phyloP scores from a whole-genome alignment of 2,797 vertebrate genomes.

The Lepus townsendii region DNA sequence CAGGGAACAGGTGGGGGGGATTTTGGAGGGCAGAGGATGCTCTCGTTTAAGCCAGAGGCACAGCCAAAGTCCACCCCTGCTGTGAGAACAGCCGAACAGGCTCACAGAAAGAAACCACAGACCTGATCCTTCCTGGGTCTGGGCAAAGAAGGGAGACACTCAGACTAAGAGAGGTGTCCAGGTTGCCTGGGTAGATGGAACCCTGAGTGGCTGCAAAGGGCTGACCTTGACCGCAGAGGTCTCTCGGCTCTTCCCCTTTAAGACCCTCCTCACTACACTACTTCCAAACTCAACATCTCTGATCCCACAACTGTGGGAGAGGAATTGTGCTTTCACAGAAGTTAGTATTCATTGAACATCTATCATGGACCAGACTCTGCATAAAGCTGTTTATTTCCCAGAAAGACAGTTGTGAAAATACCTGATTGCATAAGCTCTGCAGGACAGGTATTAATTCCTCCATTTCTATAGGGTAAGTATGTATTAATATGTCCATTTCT shows the following conservation, averaged over 20 bases:
- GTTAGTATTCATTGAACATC: background rate
- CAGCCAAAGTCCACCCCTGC: fast-evolving
- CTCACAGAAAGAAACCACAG: background rate
- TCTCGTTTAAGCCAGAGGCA: too few relatives aligned
- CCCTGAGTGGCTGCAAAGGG: background rate
- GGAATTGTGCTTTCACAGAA: background rate
- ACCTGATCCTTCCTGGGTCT: background rate
- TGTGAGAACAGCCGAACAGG: background rate
- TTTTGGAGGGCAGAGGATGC: background rate
- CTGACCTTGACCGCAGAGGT: too few relatives aligned
- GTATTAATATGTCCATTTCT: too few relatives aligned
- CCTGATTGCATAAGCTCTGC: background rate
- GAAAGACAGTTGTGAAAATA: background rate
- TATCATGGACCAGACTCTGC: background rate
- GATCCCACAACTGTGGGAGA: background rate
- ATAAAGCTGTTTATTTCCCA: background rate
- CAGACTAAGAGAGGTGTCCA: too few relatives aligned
- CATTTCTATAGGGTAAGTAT: background rate
- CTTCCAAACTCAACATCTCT: background rate
- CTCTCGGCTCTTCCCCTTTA: fast-evolving
- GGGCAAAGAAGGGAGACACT: background rate
- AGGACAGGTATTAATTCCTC: background rate
- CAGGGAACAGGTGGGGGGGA: background rate
- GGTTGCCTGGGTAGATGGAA: background rate
- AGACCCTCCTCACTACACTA: fast-evolving